A percentile compares a stretch with the other conserved stretches of the same genome.
These are phyloP conservation scores for Poecilobothrus nobilitatus DNA, from an alignment of 2,888 invertebrate genomes.

Conservation along the genomic window DNA sequence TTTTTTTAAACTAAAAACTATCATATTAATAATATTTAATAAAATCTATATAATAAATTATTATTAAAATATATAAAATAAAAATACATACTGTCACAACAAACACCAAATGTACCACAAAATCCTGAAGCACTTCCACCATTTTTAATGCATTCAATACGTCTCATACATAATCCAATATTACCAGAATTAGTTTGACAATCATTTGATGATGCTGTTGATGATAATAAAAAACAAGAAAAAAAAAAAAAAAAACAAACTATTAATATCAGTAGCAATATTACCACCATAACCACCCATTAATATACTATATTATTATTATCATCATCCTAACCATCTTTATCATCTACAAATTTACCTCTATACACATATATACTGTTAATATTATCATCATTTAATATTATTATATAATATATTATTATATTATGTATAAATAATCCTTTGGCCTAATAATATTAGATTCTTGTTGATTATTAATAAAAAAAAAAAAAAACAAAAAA, in stretches of 20 bases:
- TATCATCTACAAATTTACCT: no score
- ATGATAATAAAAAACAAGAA: slow-evolving; percentile 2
- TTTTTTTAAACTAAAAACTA: no score
- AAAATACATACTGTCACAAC: slow-evolving; percentile 36
- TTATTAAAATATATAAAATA: no score
- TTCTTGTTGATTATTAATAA: slow-evolving; percentile 3
- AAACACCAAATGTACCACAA: slow-evolving; percentile 38
- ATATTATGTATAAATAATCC: background rate
- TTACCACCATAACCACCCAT: background rate
- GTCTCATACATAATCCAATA: slow-evolving; percentile 37
- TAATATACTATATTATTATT: no score
- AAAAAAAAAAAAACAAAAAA: no score
- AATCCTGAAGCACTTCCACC: slow-evolving; percentile 37
- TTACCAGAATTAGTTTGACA: slow-evolving; percentile 34
- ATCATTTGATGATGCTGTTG: slow-evolving; percentile 19
- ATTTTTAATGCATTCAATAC: slow-evolving; percentile 36
- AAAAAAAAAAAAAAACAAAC: no score
- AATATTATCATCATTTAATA: background rate
- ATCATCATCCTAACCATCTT: no score
- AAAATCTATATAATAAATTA: no score
- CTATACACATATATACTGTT: background rate
- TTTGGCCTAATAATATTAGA: slow-evolving; percentile 1
- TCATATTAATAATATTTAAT: no score
- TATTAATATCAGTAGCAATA: background rate
- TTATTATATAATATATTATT: background rate